Conservation (phyloP, 1,140 invertebrate species). For the Drosophila lowei region DNA sequence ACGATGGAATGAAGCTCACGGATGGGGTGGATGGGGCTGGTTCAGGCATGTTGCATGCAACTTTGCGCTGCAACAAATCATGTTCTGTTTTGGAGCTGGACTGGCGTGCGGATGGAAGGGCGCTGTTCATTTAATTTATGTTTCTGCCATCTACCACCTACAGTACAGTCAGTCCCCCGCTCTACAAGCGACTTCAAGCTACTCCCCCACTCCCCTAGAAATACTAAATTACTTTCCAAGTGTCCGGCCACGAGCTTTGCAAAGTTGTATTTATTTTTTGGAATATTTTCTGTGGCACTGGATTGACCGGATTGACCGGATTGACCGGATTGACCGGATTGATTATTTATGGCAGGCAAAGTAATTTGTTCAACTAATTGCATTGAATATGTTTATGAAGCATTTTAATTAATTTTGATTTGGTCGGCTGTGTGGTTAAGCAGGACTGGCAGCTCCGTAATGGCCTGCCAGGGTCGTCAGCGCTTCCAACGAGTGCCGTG, state of each 20-base stretch:
- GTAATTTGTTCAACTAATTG: constrained; percentile 38
- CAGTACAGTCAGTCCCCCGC: no score
- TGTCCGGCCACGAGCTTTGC: neutral
- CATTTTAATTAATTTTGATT: constrained; percentile 46
- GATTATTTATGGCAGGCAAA: constrained; percentile 16
- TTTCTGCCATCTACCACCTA: neutral
- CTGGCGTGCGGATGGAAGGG: constrained; percentile 2
- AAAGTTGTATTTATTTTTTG: constrained; percentile 33
- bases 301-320: neutral
- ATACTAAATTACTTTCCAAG: no score
- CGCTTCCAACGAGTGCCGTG: constrained; percentile 1
- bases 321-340: neutral
- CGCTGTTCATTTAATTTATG: constrained; percentile 47
- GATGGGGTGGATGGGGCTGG: neutral
- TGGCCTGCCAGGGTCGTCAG: constrained; percentile 33
- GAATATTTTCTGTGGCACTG: constrained; percentile 7
- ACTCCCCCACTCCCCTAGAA: no score
- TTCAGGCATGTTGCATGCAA: constrained; percentile 47
- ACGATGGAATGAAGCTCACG: constrained; percentile 14
- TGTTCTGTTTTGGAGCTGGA: constrained; percentile 15
- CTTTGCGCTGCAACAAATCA: constrained; percentile 54
- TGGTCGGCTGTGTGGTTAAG: constrained; percentile 4
- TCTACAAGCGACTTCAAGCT: no score
- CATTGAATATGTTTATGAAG: constrained; percentile 39
- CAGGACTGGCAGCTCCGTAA: constrained; percentile 20